Percentiles rank a stretch among this genome's conserved stretches.
phyloP scores from a whole-genome alignment of 2,888 invertebrate species.

The Ptilodon capucinus region DNA sequence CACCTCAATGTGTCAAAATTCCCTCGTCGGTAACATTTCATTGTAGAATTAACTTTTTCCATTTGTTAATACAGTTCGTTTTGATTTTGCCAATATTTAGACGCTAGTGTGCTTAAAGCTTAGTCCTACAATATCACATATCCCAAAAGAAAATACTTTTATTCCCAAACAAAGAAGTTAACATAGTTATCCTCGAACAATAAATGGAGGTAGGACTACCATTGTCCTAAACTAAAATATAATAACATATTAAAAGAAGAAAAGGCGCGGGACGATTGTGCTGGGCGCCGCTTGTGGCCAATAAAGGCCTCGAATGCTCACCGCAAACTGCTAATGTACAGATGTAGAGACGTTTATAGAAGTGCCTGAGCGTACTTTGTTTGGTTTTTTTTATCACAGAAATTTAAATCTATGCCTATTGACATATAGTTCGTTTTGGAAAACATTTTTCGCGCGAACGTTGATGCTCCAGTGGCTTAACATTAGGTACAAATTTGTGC shows the following conservation, averaged over 20 bases:
- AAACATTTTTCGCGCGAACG: too few species aligned
- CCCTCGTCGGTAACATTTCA: too few species aligned
- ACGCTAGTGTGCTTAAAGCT: too few species aligned
- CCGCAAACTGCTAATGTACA: slow-evolving; percentile 1
- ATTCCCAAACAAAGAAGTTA: neutral
- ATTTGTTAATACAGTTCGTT: too few species aligned
- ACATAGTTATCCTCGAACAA: slow-evolving; percentile 7
- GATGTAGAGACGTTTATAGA: slow-evolving; percentile 6
- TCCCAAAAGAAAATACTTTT: neutral
- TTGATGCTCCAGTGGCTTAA: too few species aligned
- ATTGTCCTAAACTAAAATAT: slow-evolving; percentile 36
- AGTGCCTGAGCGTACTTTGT: slow-evolving; percentile 1
- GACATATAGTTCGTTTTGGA: neutral
- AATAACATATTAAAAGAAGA: slow-evolving; percentile 39
- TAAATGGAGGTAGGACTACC: slow-evolving; percentile 21
- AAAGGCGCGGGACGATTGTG: slow-evolving; percentile 37
- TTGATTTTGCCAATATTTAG: too few species aligned
- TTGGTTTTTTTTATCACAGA: too few species aligned
- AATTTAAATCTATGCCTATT: neutral
- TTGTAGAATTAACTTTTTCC: too few species aligned
- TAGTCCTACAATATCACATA: too few species aligned
- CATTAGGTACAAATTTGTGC: too few species aligned
- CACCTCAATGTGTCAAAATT: too few species aligned
- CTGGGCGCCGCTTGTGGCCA: slow-evolving; percentile 37
- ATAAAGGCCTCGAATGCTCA: slow-evolving; percentile 48